Conservation (phyloP, 2,797 vertebrate genomes). For the Pangasius djambal region DNA sequence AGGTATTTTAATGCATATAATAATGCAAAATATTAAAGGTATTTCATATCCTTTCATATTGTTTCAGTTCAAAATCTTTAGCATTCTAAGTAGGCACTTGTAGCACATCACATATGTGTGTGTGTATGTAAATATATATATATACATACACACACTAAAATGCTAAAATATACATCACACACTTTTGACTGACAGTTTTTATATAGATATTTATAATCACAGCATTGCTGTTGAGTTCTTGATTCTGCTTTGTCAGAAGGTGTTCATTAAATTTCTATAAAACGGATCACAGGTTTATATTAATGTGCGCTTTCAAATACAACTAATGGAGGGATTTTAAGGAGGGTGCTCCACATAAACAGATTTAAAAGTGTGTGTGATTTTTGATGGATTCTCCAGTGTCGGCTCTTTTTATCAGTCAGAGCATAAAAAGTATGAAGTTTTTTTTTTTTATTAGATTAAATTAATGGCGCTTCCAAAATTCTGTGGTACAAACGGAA, state of each 20-base stretch:
- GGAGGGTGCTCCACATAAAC: background rate
- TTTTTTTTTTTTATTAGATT: background rate
- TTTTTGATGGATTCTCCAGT: background rate
- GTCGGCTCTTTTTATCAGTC: background rate
- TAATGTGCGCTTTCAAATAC: no score
- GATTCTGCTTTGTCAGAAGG: background rate
- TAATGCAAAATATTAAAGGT: background rate
- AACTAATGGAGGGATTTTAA: background rate
- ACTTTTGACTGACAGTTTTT: background rate
- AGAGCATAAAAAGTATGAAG: background rate
- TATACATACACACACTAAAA: background rate
- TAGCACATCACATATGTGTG: background rate
- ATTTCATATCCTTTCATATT: background rate
- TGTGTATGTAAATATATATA: rapidly evolving
- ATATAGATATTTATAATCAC: background rate
- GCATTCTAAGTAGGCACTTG: background rate
- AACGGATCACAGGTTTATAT: background rate
- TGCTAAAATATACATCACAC: background rate
- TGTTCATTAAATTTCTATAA: background rate
- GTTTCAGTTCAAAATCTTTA: background rate
- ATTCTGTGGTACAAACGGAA: background rate
- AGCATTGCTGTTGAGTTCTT: background rate
- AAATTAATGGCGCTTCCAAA: background rate
- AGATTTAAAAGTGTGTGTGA: background rate
- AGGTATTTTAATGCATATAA: background rate